Conservation (phyloP, 1,140 invertebrate species). For the Hycleus cichorii region DNA sequence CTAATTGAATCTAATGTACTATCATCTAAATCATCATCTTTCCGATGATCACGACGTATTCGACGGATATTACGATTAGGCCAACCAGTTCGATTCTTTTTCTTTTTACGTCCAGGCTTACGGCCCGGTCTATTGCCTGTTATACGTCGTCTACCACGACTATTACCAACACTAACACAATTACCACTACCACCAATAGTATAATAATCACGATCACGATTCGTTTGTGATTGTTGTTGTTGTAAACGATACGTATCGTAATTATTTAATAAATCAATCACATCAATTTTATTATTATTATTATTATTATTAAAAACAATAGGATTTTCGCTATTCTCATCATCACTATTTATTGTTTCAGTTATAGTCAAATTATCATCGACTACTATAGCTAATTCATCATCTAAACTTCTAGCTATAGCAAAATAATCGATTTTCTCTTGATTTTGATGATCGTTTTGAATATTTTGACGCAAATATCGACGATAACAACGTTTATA, state of each 20-base stretch:
- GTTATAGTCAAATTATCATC: not conserved
- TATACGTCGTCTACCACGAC: slow-evolving; percentile 5
- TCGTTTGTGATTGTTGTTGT: not conserved
- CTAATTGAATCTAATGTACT: slow-evolving; percentile 18
- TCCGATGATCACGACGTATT: slow-evolving; percentile 12
- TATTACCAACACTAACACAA: not conserved
- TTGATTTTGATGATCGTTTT: not conserved
- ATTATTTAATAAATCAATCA: no score
- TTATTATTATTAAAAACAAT: no score
- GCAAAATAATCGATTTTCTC: slow-evolving; percentile 6
- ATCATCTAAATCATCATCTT: slow-evolving; percentile 21
- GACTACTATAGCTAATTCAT: not conserved
- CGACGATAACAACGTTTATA: no score
- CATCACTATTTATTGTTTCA: no score
- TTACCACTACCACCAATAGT: no score
- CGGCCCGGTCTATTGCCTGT: slow-evolving; percentile 6
- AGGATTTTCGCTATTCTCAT: no score
- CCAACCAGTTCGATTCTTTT: slow-evolving; percentile 55
- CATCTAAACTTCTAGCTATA: slow-evolving; percentile 10
- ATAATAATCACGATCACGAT: not conserved
- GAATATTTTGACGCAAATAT: no score
- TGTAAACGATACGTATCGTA: not conserved
- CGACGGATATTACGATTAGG: slow-evolving; percentile 45
- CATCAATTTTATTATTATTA: no score
- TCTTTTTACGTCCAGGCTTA: slow-evolving; percentile 30